These are phyloP conservation scores for Barypeithes pellucidus DNA, from an alignment of 2,888 invertebrate species.

Conservation along the genomic window DNA sequence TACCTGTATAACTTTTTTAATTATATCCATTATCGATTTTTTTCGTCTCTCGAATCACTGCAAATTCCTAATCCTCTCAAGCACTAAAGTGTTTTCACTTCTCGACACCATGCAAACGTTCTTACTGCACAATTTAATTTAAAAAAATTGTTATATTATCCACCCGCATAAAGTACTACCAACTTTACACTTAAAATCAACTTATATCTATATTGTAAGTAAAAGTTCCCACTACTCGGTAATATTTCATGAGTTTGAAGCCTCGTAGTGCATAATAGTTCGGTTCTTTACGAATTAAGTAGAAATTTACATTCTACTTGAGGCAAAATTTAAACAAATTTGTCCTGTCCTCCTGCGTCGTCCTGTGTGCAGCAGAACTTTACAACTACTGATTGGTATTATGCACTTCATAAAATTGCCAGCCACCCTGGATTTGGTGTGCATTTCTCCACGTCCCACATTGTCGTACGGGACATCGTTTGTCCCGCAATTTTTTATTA, in stretches of 20 bases:
- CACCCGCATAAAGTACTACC: constrained; percentile 43
- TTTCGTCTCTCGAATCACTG: neutral
- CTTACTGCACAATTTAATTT: neutral
- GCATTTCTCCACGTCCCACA: no score
- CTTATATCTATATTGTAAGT: constrained; percentile 38
- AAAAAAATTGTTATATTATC: constrained; percentile 12
- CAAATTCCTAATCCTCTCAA: neutral
- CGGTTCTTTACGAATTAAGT: neutral
- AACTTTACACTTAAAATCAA: constrained; percentile 26
- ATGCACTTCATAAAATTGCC: no score
- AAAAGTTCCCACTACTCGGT: constrained; percentile 45
- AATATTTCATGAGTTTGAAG: constrained; percentile 19
- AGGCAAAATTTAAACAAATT: neutral
- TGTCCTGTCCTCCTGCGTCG: no score
- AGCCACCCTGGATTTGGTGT: no score
- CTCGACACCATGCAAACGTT: constrained; percentile 3
- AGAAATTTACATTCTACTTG: neutral
- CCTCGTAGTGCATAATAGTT: constrained; percentile 5
- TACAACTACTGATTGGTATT: no score
- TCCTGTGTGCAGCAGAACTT: no score
- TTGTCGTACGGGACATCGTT: no score
- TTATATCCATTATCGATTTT: neutral
- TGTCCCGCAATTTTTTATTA: no score
- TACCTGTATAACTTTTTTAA: constrained; percentile 5
- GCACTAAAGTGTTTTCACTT: neutral